Percentiles rank a stretch among this genome's conserved stretches.
Evolutionary conservation across 2,113 vertebrate species (phyloP).

Genomic region (Condylura cristata): DNA sequence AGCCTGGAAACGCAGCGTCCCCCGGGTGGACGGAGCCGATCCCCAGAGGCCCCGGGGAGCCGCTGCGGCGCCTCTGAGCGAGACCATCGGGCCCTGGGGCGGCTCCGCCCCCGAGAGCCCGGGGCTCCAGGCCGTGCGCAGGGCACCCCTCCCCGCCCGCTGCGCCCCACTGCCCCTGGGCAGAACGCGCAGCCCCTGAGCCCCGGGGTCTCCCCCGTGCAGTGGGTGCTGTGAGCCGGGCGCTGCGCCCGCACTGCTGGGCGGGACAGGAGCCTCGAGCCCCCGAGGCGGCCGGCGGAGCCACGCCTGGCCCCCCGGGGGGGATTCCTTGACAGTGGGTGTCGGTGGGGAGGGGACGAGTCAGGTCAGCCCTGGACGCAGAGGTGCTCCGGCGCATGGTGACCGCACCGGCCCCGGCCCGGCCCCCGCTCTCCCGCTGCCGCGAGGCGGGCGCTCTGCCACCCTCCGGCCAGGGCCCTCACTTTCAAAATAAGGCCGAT

Average conservation of each 20-base stretch:
- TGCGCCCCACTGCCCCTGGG: neutral
- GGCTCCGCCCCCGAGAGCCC: neutral
- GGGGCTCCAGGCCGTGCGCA: fast-evolving
- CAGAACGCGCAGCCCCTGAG: fast-evolving
- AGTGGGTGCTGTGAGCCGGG: neutral
- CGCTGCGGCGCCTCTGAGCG: neutral
- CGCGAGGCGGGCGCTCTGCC: fast-evolving
- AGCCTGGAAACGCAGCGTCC: neutral
- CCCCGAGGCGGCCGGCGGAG: neutral
- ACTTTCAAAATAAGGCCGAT: neutral
- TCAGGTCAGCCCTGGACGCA: fast-evolving
- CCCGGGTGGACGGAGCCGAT: neutral
- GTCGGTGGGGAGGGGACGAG: neutral
- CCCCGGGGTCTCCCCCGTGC: neutral
- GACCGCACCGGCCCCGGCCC: neutral
- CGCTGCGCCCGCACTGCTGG: fast-evolving
- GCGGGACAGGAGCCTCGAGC: fast-evolving
- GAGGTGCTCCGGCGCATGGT: neutral
- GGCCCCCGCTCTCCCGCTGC: neutral
- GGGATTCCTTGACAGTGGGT: fast-evolving
- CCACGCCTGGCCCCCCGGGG: fast-evolving
- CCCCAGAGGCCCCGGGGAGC: neutral
- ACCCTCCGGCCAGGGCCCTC: neutral
- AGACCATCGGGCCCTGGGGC: neutral
- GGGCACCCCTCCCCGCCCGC: neutral